Percentiles rank a stretch among this genome's conserved stretches.
Conservation (phyloP, 2,113 vertebrate genomes). For the Pagrus major region DNA sequence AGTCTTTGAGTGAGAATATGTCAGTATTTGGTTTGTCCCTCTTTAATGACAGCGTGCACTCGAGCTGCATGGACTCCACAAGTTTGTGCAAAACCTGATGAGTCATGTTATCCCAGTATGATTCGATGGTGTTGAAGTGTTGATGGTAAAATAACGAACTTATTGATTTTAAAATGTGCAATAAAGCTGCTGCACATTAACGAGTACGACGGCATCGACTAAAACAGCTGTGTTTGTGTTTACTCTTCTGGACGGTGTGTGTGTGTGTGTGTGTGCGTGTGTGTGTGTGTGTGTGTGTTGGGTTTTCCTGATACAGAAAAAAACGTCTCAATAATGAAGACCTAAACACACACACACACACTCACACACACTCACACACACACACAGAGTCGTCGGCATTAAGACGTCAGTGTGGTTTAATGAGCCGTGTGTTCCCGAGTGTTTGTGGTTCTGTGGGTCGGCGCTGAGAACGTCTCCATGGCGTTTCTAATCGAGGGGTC, state of each 20-base stretch:
- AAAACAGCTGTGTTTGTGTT: too few relatives aligned
- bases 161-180: too few relatives aligned
- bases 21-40: too few relatives aligned
- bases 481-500: constrained; percentile 36
- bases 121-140: too few relatives aligned
- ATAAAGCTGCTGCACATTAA: too few relatives aligned
- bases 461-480: neutral
- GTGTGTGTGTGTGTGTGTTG: constrained; percentile 4
- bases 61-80: too few relatives aligned
- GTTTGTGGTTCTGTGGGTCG: constrained; percentile 24
- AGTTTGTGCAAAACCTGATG: too few relatives aligned
- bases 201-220: too few relatives aligned
- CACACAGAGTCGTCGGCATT: neutral
- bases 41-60: too few relatives aligned
- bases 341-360: constrained; percentile 26
- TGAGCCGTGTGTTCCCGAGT: constrained; percentile 35
- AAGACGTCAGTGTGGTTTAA: constrained; percentile 16
- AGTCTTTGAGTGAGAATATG: too few relatives aligned
- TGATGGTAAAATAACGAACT: too few relatives aligned
- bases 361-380: constrained; percentile 5
- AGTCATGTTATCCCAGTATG: too few relatives aligned
- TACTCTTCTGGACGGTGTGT: neutral
- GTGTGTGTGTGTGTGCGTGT: constrained; percentile 9
- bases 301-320: neutral
- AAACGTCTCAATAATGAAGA: neutral